A percentile compares a stretch with the other conserved stretches of the same genome.
These are phyloP conservation scores for Tineola bisselliella DNA, from an alignment of 2,888 invertebrate species.

Conservation along the genomic window DNA sequence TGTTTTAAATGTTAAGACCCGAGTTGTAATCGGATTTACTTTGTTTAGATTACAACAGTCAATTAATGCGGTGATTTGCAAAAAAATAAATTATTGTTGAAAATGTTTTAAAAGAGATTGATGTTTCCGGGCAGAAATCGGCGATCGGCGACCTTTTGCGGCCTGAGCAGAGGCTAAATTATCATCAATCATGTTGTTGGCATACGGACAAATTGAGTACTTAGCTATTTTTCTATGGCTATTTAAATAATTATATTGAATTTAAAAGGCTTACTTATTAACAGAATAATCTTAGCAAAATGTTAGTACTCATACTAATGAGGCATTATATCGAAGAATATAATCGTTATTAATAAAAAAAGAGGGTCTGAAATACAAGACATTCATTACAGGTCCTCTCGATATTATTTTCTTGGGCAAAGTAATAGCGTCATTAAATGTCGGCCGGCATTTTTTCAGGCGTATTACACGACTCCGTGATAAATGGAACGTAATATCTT, in stretches of 20 bases:
- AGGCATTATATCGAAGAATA: too few relatives aligned
- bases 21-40: too few relatives aligned
- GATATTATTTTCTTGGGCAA: constrained; percentile 27
- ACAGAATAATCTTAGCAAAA: too few relatives aligned
- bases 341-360: not conserved
- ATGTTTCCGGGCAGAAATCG: not conserved
- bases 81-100: not conserved
- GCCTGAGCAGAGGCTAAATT: not conserved
- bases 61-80: not conserved
- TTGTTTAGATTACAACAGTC: too few relatives aligned
- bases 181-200: not conserved
- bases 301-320: too few relatives aligned
- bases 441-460: constrained; percentile 24
- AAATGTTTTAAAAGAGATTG: not conserved
- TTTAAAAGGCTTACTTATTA: too few relatives aligned
- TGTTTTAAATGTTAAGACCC: too few relatives aligned
- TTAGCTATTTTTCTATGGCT: not conserved
- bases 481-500: constrained; percentile 28
- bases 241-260: not conserved
- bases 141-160: not conserved
- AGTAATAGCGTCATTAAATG: constrained; percentile 36
- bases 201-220: not conserved
- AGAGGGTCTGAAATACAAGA: not conserved
- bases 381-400: constrained; percentile 15
- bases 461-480: constrained; percentile 22